Evolutionary conservation across 2,797 vertebrate species (phyloP).

Genomic region (Mormyrops boulengeri): DNA sequence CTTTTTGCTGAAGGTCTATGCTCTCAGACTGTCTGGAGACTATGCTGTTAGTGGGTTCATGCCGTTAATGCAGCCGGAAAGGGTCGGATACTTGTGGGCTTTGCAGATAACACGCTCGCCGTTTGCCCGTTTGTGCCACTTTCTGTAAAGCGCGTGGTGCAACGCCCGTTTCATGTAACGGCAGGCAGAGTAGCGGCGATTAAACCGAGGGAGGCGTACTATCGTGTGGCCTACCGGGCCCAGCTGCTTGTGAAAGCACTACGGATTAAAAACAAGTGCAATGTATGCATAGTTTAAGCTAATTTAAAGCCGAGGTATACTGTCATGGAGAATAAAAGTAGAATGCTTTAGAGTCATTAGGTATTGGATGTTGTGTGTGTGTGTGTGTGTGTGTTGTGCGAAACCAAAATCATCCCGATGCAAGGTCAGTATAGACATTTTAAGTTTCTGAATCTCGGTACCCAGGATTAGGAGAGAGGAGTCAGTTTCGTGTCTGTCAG

Average conservation of each 20-base stretch:
- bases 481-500: not conserved
- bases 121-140: not conserved
- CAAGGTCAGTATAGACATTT: not conserved
- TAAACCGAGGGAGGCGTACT: not conserved
- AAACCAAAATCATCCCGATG: not conserved
- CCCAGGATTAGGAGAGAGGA: not conserved
- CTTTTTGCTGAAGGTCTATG: constrained; percentile 20
- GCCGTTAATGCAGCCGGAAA: constrained; percentile 11
- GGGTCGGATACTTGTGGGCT: not conserved
- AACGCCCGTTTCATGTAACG: not conserved
- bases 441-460: not conserved
- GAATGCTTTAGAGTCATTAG: not conserved
- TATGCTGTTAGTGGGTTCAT: constrained; percentile 40
- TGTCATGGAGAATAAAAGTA: not conserved
- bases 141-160: not conserved
- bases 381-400: not conserved
- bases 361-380: not conserved
- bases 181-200: not conserved
- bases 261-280: not conserved
- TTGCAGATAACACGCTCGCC: not conserved
- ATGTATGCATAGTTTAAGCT: not conserved
- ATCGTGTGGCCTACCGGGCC: not conserved
- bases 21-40: not conserved
- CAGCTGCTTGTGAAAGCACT: not conserved
- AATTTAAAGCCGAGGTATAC: not conserved